phyloP scores from a whole-genome alignment of 2,888 invertebrate species.

The Heliothis peltigera region DNA sequence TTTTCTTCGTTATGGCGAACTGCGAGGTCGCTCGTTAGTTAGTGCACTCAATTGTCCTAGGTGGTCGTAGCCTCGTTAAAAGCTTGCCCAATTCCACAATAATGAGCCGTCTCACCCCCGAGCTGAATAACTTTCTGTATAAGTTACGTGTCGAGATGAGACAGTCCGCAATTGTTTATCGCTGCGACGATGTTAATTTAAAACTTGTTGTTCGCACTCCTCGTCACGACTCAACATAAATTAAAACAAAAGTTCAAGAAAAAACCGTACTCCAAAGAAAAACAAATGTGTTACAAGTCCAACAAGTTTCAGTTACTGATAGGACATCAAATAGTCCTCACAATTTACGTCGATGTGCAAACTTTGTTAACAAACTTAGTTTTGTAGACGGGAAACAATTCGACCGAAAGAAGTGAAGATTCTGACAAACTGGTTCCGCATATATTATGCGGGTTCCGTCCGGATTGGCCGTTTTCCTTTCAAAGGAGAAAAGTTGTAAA shows the following conservation, averaged over 20 bases:
- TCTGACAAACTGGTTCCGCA: slow-evolving; percentile 32
- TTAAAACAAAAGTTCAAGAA: slow-evolving; percentile 3
- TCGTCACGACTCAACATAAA: not conserved
- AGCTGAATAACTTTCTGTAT: slow-evolving; percentile 32
- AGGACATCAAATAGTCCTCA: slow-evolving; percentile 41
- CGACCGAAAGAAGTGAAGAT: slow-evolving; percentile 27
- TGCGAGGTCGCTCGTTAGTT: slow-evolving; percentile 28
- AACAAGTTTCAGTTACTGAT: slow-evolving; percentile 15
- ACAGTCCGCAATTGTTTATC: slow-evolving; percentile 28
- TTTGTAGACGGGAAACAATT: slow-evolving; percentile 36
- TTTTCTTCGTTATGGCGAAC: slow-evolving; percentile 24
- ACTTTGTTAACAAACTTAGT: slow-evolving; percentile 33
- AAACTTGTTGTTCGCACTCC: slow-evolving; percentile 3
- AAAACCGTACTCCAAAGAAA: slow-evolving; percentile 3
- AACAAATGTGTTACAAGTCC: slow-evolving; percentile 8
- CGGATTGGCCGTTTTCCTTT: slow-evolving; percentile 28
- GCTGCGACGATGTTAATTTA: slow-evolving; percentile 23
- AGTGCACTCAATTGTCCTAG: slow-evolving; percentile 44
- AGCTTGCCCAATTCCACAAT: slow-evolving; percentile 60
- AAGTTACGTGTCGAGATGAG: slow-evolving; percentile 27
- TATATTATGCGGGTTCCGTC: slow-evolving; percentile 36
- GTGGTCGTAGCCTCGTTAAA: slow-evolving; percentile 63
- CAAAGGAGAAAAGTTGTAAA: slow-evolving; percentile 47
- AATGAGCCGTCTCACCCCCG: slow-evolving; percentile 47
- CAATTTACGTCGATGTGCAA: slow-evolving; percentile 41